Evolutionary conservation across 2,797 vertebrate genomes (phyloP).

Genomic region (Tragopan temminckii): DNA sequence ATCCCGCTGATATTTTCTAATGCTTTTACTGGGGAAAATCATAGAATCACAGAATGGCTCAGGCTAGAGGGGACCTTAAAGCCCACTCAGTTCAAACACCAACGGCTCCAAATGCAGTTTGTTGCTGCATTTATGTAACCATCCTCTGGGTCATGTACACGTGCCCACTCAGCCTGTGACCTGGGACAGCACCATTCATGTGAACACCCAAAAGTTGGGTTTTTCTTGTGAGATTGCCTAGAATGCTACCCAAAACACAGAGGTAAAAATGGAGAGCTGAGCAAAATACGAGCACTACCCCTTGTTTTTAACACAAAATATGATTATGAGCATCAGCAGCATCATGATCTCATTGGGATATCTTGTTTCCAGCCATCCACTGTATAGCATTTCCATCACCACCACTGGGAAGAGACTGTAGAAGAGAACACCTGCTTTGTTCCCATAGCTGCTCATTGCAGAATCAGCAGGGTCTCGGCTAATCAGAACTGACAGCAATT

Average conservation of each 20-base stretch:
- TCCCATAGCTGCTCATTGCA: background rate
- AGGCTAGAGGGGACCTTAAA: background rate
- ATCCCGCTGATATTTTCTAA: background rate
- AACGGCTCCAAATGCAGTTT: background rate
- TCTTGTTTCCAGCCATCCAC: background rate
- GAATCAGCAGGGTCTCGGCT: background rate
- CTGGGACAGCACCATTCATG: background rate
- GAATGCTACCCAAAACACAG: background rate
- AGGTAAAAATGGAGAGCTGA: background rate
- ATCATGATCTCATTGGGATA: background rate
- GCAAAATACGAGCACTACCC: background rate
- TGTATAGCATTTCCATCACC: background rate
- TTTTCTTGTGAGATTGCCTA: background rate
- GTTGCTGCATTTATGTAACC: background rate
- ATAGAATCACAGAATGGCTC: background rate
- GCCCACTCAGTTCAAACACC: background rate
- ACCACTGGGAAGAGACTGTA: fast-evolving
- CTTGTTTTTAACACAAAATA: background rate
- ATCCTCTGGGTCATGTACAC: fast-evolving
- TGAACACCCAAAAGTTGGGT: background rate
- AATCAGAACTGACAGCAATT: constrained; percentile 50
- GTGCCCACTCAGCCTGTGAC: background rate
- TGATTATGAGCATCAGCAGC: background rate
- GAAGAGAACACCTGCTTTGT: constrained; percentile 14
- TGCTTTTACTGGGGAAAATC: background rate